Evolutionary conservation across 2,888 invertebrate species (phyloP).

Genomic region (Serripes groenlandicus): DNA sequence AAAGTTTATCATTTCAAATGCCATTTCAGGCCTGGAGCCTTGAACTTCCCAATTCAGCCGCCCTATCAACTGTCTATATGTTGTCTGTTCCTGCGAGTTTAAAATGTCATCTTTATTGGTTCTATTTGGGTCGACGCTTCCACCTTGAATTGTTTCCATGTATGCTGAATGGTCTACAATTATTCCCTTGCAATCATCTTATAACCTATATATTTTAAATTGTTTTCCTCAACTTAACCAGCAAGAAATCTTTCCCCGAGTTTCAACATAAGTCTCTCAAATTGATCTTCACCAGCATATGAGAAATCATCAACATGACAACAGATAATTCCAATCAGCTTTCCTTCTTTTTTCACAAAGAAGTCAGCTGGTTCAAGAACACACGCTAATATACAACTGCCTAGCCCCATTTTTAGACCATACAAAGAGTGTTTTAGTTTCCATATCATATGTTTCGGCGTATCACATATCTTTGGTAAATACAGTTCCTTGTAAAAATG

Average conservation of each 20-base stretch:
- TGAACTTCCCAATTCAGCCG: not conserved
- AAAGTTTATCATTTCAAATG: conserved; percentile 52
- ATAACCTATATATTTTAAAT: conserved; percentile 64
- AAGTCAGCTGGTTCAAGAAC: conserved; percentile 67
- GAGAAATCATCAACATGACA: conserved; percentile 71
- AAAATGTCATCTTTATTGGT: conserved; percentile 13
- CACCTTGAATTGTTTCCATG: conserved; percentile 14
- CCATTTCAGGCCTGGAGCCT: conserved; percentile 26
- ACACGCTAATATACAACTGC: conserved; percentile 66
- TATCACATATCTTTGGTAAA: conserved; percentile 52
- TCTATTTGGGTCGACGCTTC: conserved; percentile 20
- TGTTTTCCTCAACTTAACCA: conserved; percentile 53
- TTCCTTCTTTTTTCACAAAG: conserved; percentile 30
- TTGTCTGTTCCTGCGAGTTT: conserved; percentile 30
- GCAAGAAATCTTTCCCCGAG: conserved; percentile 52
- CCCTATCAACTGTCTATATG: conserved; percentile 21
- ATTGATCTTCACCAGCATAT: conserved; percentile 60
- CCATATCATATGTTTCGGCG: conserved; percentile 44
- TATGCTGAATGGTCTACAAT: conserved; percentile 32
- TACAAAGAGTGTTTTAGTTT: conserved; percentile 67
- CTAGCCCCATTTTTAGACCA: conserved; percentile 63
- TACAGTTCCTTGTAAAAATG: conserved; percentile 66
- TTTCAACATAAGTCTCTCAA: conserved; percentile 46
- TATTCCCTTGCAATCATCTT: conserved; percentile 29
- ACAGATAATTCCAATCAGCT: conserved; percentile 48